Percentiles rank a stretch among this genome's conserved stretches.
These are phyloP conservation scores for Gandaritis pyraliata DNA, from an alignment of 2,888 invertebrate species.

Conservation along the genomic window DNA sequence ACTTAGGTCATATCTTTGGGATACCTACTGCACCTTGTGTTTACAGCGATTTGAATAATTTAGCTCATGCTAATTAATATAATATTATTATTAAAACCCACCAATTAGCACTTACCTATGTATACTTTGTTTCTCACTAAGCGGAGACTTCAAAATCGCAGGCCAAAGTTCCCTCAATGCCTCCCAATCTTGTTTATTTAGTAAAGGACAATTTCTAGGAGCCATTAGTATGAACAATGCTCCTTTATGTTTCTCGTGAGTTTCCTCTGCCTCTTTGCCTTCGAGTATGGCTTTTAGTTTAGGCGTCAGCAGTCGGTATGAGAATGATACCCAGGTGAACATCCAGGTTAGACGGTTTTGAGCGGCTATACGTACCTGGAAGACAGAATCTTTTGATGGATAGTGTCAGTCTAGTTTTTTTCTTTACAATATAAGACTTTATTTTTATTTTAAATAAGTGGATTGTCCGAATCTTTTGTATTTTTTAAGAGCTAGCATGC, in stretches of 20 bases:
- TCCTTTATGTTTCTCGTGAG: conserved; percentile 84
- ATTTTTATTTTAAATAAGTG: too few relatives aligned
- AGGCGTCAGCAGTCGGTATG: conserved; percentile 87
- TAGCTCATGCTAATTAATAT: too few relatives aligned
- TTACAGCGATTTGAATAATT: too few relatives aligned
- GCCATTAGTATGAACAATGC: conserved; percentile 90
- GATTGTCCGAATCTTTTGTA: too few relatives aligned
- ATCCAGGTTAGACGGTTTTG: conserved; percentile 87
- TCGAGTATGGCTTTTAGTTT: conserved; percentile 84
- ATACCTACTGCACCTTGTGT: too few relatives aligned
- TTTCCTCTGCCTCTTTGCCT: conserved; percentile 73
- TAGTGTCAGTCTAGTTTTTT: too few relatives aligned
- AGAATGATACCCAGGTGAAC: conserved; percentile 87
- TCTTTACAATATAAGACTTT: too few relatives aligned
- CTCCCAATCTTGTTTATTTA: conserved; percentile 91
- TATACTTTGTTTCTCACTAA: conserved; percentile 94
- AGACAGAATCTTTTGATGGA: neutral
- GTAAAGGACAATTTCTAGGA: conserved; percentile 86
- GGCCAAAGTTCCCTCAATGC: conserved; percentile 90
- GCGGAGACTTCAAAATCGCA: conserved; percentile 89
- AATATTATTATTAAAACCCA: too few relatives aligned
- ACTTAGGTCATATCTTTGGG: too few relatives aligned
- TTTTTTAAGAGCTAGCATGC: too few relatives aligned
- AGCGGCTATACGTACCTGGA: conserved; percentile 85
- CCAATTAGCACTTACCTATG: conserved; percentile 69